phyloP scores from a whole-genome alignment of 2,888 invertebrate species.

The Mythimna pallens region DNA sequence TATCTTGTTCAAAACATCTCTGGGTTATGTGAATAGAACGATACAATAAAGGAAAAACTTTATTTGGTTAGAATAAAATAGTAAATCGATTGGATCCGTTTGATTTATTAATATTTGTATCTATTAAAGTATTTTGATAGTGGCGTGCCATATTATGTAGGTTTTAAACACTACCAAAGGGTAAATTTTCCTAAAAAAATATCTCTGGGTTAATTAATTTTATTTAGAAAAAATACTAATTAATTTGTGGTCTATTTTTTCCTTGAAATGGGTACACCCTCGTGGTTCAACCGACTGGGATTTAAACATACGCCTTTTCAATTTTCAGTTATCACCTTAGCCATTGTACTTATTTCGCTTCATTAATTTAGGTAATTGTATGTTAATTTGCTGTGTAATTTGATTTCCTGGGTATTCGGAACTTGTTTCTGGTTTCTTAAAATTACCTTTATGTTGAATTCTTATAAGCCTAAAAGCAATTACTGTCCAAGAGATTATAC shows the following conservation, averaged over 20 bases:
- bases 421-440: background rate
- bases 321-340: constrained; percentile 14
- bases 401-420: background rate
- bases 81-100: constrained; percentile 10
- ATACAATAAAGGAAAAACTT: constrained; percentile 10
- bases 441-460: background rate
- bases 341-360: constrained; percentile 1
- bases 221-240: background rate
- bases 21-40: constrained; percentile 18
- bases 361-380: background rate
- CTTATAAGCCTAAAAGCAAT: too few species aligned
- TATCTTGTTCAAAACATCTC: constrained; percentile 32
- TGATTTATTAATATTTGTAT: background rate
- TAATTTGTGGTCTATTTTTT: background rate
- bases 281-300: constrained; percentile 10
- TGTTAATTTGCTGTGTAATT: constrained; percentile 1
- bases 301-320: constrained; percentile 22
- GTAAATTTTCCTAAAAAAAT: background rate
- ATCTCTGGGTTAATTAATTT: background rate
- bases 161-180: too few species aligned
- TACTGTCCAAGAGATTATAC: too few species aligned
- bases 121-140: background rate
- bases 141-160: background rate
- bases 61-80: constrained; percentile 7
- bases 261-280: constrained; percentile 15